Evolutionary conservation across 2,888 invertebrate species (phyloP), one percentile per base, ranked within the genome.

Genomic region (Lamellibrachia satsuma): DNA sequence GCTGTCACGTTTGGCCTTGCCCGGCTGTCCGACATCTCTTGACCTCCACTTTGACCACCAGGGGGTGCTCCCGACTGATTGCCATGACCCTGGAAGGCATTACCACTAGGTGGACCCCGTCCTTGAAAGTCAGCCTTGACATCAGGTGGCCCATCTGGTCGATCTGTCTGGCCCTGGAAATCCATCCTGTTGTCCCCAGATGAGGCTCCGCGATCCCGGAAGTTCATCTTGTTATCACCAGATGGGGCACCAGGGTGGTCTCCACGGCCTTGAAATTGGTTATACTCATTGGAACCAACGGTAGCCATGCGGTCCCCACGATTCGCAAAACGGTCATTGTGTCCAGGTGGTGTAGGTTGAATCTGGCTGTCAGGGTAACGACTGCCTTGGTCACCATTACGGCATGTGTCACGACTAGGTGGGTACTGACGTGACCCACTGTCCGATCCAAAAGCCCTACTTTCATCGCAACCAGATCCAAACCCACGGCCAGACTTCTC

Each of bases 321-420:
- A 75, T n/a, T 75, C 6, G 15, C 75, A 75, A 75, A 75, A 75
- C 22, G 75, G 22, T 75, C 75, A 15, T 39, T 39, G 39, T 39
- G 39, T 39, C 75, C 75, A 75, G 75, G 75, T 75, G 75, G n/a
- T 6, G 75, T 75, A 6, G 75, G n/a, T 2, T 75, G 75, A 75
- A 6, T 75, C 75, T 11, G 75, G 75, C n/a, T 75, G 75, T 75
- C 75, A 22, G n/a, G 75, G 75, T 75, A 75, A 15, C 75, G 75
- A 75, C 75, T 75, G 75, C 22, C 75, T n/a, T 75, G 75, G 75
- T 75, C 75, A n/a, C 75, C n/a, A 22, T 75, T 75, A 75, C 75
- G 75, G 22, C 75, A n/a, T 6, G 75, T 22, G 75, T 75, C 75
- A 75, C 75, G 75, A 75, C n/a, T 75, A 39, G 39, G 39, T 22